A percentile compares a stretch with the other conserved stretches of the same genome.
Conservation (phyloP, 1,140 invertebrate genomes). For the Camponotus vicinus region DNA sequence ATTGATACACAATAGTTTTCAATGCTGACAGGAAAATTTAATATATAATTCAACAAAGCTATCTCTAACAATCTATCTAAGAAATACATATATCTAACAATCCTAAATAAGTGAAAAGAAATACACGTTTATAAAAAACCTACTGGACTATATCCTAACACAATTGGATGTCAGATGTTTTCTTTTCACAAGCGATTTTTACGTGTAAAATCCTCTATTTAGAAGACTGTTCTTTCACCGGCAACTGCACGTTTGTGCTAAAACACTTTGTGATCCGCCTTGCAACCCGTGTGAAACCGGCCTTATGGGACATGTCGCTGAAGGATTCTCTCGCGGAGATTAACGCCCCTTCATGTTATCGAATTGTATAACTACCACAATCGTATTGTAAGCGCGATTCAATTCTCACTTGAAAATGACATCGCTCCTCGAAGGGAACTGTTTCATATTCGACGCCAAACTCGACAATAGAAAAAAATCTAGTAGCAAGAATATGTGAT, state of each 20-base stretch:
- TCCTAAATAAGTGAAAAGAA: not conserved
- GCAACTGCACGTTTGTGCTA: not conserved
- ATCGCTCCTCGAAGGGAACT: not conserved
- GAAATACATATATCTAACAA: not conserved
- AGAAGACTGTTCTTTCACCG: not conserved
- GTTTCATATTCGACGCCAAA: not conserved
- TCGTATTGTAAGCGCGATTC: conserved; percentile 33
- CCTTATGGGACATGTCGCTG: conserved; percentile 15
- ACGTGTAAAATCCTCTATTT: conserved; percentile 35
- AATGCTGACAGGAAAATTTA: not conserved
- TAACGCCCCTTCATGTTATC: conserved; percentile 12
- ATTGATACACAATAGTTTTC: too few species aligned
- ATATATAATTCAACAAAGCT: not conserved
- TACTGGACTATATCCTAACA: not conserved
- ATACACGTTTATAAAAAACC: not conserved
- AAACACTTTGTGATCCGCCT: not conserved
- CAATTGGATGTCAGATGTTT: conserved; percentile 27
- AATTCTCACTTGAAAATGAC: conserved; percentile 22
- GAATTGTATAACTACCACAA: conserved; percentile 46
- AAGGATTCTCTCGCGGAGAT: conserved; percentile 10
- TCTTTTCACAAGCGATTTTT: not conserved
- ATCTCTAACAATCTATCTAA: too few species aligned
- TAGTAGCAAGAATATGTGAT: conserved; percentile 8
- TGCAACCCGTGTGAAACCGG: conserved; percentile 19
- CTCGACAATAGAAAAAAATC: not conserved